Evolutionary conservation across 2,797 vertebrate species (phyloP).

Genomic region (Enteromius radiatus): DNA sequence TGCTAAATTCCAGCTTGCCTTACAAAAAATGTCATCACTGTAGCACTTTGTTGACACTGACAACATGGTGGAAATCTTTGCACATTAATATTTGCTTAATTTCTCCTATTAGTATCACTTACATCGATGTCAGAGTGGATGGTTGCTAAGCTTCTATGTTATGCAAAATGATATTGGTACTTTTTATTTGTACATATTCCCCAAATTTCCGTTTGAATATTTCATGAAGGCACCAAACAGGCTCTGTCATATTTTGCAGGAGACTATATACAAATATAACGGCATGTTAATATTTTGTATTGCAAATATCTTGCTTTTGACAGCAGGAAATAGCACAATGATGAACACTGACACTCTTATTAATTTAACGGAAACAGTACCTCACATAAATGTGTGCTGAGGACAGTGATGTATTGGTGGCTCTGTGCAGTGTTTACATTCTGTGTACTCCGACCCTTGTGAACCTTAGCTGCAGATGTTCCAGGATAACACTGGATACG

Average conservation of each 20-base stretch:
- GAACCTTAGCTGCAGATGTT: slow-evolving; percentile 51
- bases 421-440: slow-evolving; percentile 55
- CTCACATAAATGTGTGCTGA: background rate
- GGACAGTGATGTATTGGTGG: slow-evolving; percentile 33
- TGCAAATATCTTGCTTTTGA: background rate
- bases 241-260: background rate
- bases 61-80: background rate
- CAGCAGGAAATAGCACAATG: background rate
- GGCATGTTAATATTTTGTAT: background rate
- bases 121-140: no score
- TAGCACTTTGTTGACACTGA: background rate
- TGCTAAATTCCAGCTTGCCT: background rate
- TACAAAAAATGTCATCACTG: background rate
- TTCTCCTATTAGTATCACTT: background rate
- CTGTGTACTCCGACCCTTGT: slow-evolving; percentile 50
- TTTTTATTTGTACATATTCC: background rate
- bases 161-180: background rate
- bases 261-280: background rate
- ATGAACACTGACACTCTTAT: background rate
- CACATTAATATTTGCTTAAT: background rate
- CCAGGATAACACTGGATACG: slow-evolving; percentile 53
- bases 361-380: background rate
- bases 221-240: background rate
- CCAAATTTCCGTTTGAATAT: background rate
- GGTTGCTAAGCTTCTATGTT: background rate